Conservation (phyloP, 2,797 vertebrate species). For the Pagetopsis macropterus region DNA sequence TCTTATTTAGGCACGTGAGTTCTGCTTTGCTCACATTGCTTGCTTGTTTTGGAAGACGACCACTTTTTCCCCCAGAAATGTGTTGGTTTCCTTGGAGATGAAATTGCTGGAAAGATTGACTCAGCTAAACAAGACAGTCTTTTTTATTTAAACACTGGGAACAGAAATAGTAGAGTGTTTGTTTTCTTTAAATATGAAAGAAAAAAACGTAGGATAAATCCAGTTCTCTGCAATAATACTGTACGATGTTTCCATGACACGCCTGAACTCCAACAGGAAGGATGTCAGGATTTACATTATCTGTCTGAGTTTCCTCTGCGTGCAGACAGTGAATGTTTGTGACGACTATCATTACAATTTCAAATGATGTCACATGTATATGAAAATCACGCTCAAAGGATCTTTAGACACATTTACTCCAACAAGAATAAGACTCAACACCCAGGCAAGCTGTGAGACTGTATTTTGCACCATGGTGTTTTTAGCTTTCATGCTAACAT, state of each 20-base stretch:
- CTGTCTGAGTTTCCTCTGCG: slow-evolving; percentile 29
- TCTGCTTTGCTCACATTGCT: slow-evolving; percentile 13
- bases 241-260: slow-evolving; percentile 7
- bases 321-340: slow-evolving; percentile 24
- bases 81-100: slow-evolving; percentile 48
- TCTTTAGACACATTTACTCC: not conserved
- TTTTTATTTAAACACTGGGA: slow-evolving; percentile 25
- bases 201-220: not conserved
- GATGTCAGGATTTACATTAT: slow-evolving; percentile 29
- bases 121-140: slow-evolving; percentile 17
- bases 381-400: not conserved
- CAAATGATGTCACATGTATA: slow-evolving; percentile 9
- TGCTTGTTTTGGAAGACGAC: slow-evolving; percentile 32
- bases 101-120: slow-evolving; percentile 42
- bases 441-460: not conserved
- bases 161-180: not conserved
- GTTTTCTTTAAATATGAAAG: slow-evolving; percentile 16
- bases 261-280: slow-evolving; percentile 14
- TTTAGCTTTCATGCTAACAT: not conserved
- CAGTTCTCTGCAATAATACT: not conserved
- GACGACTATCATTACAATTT: slow-evolving; percentile 6
- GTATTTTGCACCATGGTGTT: not conserved
- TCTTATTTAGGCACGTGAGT: not conserved
- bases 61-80: slow-evolving; percentile 29
- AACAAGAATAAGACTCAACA: not conserved